Percentiles rank a stretch among this genome's conserved stretches.
Conservation (phyloP, 2,113 vertebrate genomes). For the Rhinogobius similis region DNA sequence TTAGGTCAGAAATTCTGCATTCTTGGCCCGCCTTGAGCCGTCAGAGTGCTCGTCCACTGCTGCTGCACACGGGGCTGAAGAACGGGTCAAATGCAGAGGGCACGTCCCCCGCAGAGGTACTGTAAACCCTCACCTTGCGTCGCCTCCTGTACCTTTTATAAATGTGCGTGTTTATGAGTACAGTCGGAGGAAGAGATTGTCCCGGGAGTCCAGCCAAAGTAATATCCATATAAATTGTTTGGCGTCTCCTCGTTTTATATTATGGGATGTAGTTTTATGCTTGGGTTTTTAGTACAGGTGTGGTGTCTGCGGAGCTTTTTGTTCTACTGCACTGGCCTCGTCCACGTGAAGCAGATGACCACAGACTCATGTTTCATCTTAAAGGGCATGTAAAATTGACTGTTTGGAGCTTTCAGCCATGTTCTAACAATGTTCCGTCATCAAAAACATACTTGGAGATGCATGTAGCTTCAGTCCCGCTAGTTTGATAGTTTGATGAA, state of each 20-base stretch:
- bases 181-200: background rate
- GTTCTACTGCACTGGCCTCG: background rate
- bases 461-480: no score
- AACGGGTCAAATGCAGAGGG: background rate
- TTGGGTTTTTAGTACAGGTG: background rate
- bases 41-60: no score
- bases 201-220: background rate
- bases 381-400: no score
- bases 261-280: background rate
- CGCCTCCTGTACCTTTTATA: background rate
- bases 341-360: background rate
- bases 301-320: background rate
- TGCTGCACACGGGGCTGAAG: background rate
- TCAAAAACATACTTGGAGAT: no score
- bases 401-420: no score
- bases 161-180: background rate
- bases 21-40: no score
- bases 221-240: constrained; percentile 9
- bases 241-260: background rate
- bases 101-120: background rate
- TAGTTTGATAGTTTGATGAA: no score
- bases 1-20: no score
- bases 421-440: no score
- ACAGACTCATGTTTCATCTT: background rate
- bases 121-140: background rate